phyloP scores from a whole-genome alignment of 2,113 vertebrate genomes.

The Recurvirostra avosetta region DNA sequence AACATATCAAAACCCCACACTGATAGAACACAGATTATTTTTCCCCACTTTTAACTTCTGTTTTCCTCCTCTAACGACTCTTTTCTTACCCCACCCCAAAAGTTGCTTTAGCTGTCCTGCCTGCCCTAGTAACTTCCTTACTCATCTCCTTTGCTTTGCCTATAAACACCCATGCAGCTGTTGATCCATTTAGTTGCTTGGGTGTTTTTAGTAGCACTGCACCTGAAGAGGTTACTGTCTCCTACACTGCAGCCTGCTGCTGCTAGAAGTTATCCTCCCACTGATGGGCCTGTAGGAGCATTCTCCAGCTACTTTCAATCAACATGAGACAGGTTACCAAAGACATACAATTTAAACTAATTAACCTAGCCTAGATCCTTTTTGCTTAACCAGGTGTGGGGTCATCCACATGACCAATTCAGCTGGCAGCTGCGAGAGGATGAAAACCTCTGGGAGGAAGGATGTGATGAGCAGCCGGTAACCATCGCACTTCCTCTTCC shows the following conservation, averaged over 20 bases:
- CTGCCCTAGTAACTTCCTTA: neutral
- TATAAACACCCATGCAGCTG: neutral
- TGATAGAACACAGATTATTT: neutral
- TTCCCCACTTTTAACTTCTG: neutral
- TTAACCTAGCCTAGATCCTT: conserved; percentile 24
- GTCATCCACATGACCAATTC: neutral
- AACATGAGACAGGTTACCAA: conserved; percentile 9
- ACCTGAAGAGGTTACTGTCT: neutral
- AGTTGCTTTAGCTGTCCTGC: neutral
- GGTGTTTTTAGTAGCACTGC: neutral
- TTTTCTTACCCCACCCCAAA: neutral
- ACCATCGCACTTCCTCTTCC: neutral
- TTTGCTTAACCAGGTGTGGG: conserved; percentile 10
- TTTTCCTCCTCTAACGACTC: neutral
- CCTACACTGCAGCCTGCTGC: neutral
- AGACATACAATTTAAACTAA: conserved; percentile 3
- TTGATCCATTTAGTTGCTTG: neutral
- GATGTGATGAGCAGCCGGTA: neutral
- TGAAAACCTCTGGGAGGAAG: conserved; percentile 39
- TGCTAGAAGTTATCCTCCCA: neutral
- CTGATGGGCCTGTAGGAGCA: neutral
- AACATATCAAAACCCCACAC: neutral
- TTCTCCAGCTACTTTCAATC: conserved; percentile 27
- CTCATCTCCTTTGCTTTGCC: neutral
- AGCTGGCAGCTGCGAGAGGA: conserved; percentile 11